Conservation (phyloP, 2,113 vertebrate species). For the Barbus barbus region DNA sequence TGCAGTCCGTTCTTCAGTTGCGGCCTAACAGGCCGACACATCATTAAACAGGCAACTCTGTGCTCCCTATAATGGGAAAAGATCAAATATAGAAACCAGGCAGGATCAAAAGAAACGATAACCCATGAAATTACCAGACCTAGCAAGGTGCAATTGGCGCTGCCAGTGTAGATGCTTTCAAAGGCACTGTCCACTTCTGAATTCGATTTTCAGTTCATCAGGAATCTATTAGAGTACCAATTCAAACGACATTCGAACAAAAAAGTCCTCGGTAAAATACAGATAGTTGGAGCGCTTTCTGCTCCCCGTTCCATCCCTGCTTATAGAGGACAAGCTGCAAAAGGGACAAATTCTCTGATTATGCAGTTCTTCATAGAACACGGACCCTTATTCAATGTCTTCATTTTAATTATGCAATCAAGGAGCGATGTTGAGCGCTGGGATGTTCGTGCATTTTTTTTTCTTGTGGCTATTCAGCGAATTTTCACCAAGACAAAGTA, state of each 20-base stretch:
- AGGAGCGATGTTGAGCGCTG: not conserved
- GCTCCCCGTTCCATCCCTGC: not conserved
- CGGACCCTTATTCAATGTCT: slow-evolving; percentile 29
- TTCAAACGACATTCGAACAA: slow-evolving; percentile 30
- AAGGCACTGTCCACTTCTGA: slow-evolving; percentile 12
- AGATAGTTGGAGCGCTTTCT: slow-evolving; percentile 5
- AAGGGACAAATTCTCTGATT: slow-evolving; percentile 23
- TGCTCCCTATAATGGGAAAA: slow-evolving; percentile 20
- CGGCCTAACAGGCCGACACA: not conserved
- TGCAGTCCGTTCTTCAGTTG: not conserved
- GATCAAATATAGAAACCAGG: slow-evolving; percentile 68
- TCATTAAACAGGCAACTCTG: slow-evolving; percentile 42
- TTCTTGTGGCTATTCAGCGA: slow-evolving; percentile 26
- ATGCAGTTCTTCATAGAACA: not conserved
- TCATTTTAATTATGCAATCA: slow-evolving; percentile 31
- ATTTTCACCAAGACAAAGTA: slow-evolving; percentile 45
- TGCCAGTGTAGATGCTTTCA: slow-evolving; percentile 25
- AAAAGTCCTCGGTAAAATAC: slow-evolving; percentile 20
- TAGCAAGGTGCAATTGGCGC: slow-evolving; percentile 33
- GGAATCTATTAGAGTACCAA: slow-evolving; percentile 47
- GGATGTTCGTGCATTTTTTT: not conserved
- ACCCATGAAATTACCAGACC: slow-evolving; percentile 53
- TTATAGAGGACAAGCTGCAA: not conserved
- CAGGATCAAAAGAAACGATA: slow-evolving; percentile 58
- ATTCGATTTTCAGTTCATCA: slow-evolving; percentile 46